Evolutionary conservation across 2,888 invertebrate species (phyloP), one percentile per base, ranked within the genome.

Genomic region (Zygaena filipendulae): DNA sequence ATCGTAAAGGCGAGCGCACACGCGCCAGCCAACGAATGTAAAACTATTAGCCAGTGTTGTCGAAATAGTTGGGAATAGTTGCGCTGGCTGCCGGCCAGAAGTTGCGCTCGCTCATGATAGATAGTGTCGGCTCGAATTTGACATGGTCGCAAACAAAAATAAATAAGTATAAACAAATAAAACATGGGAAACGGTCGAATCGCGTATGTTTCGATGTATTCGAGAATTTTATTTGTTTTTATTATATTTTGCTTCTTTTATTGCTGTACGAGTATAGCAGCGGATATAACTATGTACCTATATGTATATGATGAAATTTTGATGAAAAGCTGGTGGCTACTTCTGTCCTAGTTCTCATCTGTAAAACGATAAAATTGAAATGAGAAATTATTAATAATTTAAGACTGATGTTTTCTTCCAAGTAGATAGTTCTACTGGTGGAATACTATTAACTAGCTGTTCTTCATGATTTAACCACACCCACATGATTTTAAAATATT

Each of bases 81-180:
- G 53, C 59, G 43, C 66, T 75, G 74, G 74, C 69, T 23, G 36
- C 26, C 48, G 56, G 71, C 74, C 74, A 75, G 62, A 43, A 39
- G 62, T 52, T 48, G 44, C 43, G 39, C 26, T 36, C 43, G 45
- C 35, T 12, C 31, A 41, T 66, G 66, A 70, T 63, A 62, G 67
- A 70, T 69, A 58, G 62, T 48, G 46, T 43, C 47, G 53, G 57
- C 56, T 53, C 64, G 68, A 59, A 42, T 64, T 59, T 67, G 72
- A 71, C 72, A 58, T 47, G 52, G 54, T 48, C 59, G 62, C 64
- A 70, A 70, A 71, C 68, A 70, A 67, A 69, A 70, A 68, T 61
- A 68, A 68, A 66, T 57, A 68, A 57, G 48, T 53, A 50, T 51
- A 16, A 16, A 7, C 16, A 16, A 6, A 16, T n/a, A n/a, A n/a